Evolutionary conservation across 2,113 vertebrate species (phyloP).

Genomic region (Platichthys flesus): DNA sequence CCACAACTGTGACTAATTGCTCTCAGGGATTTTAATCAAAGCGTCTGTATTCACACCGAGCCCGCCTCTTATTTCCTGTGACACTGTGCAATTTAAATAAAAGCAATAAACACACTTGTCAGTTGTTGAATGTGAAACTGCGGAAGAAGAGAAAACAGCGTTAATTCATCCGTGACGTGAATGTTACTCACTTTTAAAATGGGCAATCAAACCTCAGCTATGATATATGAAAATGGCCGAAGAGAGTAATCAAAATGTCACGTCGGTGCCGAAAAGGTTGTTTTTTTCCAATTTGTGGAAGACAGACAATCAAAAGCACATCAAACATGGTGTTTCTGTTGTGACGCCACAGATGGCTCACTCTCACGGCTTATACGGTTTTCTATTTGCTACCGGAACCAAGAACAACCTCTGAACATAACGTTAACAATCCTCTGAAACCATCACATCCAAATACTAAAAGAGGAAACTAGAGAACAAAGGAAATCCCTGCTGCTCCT

Average conservation of each 20-base stretch:
- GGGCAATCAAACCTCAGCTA: slow-evolving; percentile 33
- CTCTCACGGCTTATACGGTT: no score
- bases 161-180: slow-evolving; percentile 43
- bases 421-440: no score
- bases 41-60: slow-evolving; percentile 13
- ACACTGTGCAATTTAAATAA: slow-evolving; percentile 41
- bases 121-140: slow-evolving; percentile 10
- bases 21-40: slow-evolving; percentile 49
- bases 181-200: slow-evolving; percentile 43
- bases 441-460: no score
- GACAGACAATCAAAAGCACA: slow-evolving; percentile 28
- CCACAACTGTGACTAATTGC: slow-evolving; percentile 36
- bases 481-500: no score
- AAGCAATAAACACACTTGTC: slow-evolving; percentile 38
- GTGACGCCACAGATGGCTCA: background rate
- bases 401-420: background rate
- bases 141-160: background rate
- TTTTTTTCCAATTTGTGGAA: slow-evolving; percentile 40
- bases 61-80: slow-evolving; percentile 12
- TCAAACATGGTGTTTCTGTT: background rate
- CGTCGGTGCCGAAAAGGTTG: slow-evolving; percentile 18
- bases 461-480: no score
- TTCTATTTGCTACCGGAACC: background rate
- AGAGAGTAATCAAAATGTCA: slow-evolving; percentile 47
- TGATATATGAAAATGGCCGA: slow-evolving; percentile 21